These are phyloP conservation scores for Thamnophis sirtalis DNA, from an alignment of 2,113 vertebrate species.

Conservation along the genomic window DNA sequence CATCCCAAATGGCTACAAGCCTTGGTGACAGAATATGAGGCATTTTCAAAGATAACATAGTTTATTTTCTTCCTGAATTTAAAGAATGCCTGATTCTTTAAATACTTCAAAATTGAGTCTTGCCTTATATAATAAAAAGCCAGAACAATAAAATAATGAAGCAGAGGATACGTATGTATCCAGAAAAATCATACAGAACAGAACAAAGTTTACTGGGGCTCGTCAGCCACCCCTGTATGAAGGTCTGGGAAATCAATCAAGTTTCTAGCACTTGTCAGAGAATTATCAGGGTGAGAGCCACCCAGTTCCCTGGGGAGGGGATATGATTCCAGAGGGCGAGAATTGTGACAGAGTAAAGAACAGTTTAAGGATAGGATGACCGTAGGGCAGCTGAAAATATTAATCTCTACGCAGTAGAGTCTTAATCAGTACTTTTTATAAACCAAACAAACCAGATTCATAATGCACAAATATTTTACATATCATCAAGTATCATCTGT, in stretches of 20 bases:
- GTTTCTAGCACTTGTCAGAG: background rate
- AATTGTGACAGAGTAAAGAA: background rate
- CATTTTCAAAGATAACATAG: background rate
- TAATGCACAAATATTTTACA: background rate
- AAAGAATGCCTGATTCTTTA: background rate
- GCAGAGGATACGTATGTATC: background rate
- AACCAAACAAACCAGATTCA: background rate
- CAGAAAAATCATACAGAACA: background rate
- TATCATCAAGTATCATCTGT: background rate
- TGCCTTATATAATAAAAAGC: background rate
- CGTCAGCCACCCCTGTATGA: background rate
- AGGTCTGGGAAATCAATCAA: background rate
- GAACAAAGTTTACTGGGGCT: background rate
- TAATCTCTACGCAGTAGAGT: background rate
- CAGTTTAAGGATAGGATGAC: background rate
- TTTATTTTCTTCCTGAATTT: background rate
- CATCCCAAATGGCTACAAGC: background rate
- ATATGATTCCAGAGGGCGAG: background rate
- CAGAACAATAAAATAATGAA: background rate
- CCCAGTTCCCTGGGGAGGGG: background rate
- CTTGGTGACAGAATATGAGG: background rate
- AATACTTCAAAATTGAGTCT: background rate
- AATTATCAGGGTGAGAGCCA: background rate
- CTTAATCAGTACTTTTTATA: background rate
- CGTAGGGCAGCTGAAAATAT: background rate